Conservation (phyloP, 1,140 invertebrate genomes). For the Andrena cerasifolii region DNA sequence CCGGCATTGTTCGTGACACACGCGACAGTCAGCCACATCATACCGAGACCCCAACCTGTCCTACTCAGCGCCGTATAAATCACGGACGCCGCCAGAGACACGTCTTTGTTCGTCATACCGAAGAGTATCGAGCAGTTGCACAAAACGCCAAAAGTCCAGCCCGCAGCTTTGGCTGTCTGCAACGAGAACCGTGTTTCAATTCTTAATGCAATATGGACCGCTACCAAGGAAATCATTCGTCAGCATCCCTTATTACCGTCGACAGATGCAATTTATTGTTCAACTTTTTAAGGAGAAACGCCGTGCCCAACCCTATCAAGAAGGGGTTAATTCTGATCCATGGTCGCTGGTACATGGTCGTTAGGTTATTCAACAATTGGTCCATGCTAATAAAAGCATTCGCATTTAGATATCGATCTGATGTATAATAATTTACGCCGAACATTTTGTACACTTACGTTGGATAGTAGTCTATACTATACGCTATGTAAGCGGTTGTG, state of each 20-base stretch:
- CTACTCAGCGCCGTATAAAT: conserved; percentile 78
- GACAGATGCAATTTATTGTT: conserved; percentile 75
- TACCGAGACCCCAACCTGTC: conserved; percentile 81
- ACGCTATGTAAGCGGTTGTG: conserved; percentile 75
- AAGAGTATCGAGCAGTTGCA: conserved; percentile 80
- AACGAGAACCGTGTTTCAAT: conserved; percentile 52
- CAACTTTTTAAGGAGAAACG: conserved; percentile 75
- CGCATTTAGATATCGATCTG: neutral
- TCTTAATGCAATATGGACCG: no score
- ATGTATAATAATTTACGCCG: conserved; percentile 14
- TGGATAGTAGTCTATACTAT: conserved; percentile 75
- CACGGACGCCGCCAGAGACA: conserved; percentile 74
- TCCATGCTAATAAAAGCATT: conserved; percentile 72
- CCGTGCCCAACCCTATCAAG: conserved; percentile 80
- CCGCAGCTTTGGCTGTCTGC: conserved; percentile 68
- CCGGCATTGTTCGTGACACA: conserved; percentile 80
- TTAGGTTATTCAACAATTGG: conserved; percentile 69
- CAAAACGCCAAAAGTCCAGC: conserved; percentile 76
- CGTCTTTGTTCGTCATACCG: conserved; percentile 72
- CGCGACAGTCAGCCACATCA: conserved; percentile 82
- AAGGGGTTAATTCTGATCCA: conserved; percentile 83
- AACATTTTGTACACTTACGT: conserved; percentile 75
- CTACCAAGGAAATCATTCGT: neutral
- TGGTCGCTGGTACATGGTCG: conserved; percentile 81
- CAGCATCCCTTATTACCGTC: conserved; percentile 76